Percentiles rank a stretch among this genome's conserved stretches.
phyloP scores from a whole-genome alignment of 1,140 invertebrate species.

The Lineus longissimus region DNA sequence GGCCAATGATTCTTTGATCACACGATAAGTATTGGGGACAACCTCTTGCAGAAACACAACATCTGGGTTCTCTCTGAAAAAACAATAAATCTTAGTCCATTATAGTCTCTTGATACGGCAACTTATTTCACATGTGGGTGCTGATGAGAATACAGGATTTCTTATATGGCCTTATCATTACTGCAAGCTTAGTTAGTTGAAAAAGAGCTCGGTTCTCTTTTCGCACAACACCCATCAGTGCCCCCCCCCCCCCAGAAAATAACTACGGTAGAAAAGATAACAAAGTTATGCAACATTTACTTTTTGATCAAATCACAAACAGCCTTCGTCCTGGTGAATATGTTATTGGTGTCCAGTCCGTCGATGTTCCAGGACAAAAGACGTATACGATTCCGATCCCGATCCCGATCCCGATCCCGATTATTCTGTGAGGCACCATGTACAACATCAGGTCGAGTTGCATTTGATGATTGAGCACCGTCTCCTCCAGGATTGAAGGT shows the following conservation, averaged over 20 bases:
- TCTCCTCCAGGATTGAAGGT: too few relatives aligned
- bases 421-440: not conserved
- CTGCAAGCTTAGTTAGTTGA: too few relatives aligned
- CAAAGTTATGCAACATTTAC: not conserved
- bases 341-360: conserved; percentile 59
- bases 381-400: conserved; percentile 34
- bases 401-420: conserved; percentile 14
- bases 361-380: conserved; percentile 63
- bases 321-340: conserved; percentile 57
- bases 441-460: too few relatives aligned
- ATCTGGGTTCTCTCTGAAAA: conserved; percentile 59
- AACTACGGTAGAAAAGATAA: conserved; percentile 22
- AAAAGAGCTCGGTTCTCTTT: too few relatives aligned
- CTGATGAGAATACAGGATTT: too few relatives aligned
- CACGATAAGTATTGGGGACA: conserved; percentile 49
- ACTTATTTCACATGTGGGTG: too few relatives aligned
- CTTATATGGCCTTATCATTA: too few relatives aligned
- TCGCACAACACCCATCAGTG: too few relatives aligned
- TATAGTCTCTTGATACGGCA: too few relatives aligned
- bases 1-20: conserved; percentile 29
- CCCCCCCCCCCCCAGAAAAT: too few relatives aligned
- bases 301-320: conserved; percentile 55
- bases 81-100: too few relatives aligned
- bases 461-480: too few relatives aligned
- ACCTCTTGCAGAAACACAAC: conserved; percentile 66